Percentiles rank a stretch among this genome's conserved stretches.
Conservation (phyloP, 2,888 invertebrate genomes). For the Acleris sparsana region DNA sequence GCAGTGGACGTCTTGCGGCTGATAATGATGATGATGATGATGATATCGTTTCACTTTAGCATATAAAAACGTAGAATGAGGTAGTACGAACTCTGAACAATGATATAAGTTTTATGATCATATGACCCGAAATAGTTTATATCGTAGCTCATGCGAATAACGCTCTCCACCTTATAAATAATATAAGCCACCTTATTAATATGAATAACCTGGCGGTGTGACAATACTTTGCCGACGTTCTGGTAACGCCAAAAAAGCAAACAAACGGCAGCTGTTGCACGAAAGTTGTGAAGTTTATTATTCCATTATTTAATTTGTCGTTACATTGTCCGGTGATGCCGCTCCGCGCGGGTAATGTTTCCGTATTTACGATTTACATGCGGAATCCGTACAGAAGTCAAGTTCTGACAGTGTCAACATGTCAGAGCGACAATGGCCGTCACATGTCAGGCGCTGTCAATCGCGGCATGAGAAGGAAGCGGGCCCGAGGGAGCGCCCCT, state of each 20-base stretch:
- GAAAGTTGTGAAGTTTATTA: constrained; percentile 60
- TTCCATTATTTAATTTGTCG: constrained; percentile 83
- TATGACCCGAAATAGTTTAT: no score
- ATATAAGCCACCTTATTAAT: no score
- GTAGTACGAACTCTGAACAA: no score
- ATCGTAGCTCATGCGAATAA: neutral
- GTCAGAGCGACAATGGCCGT: constrained; percentile 78
- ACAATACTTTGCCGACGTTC: constrained; percentile 39
- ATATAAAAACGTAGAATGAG: no score
- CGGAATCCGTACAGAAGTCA: constrained; percentile 81
- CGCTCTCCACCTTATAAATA: neutral
- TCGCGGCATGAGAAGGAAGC: constrained; percentile 77
- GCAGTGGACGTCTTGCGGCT: no score
- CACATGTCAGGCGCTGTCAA: constrained; percentile 78
- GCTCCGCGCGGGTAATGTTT: constrained; percentile 68
- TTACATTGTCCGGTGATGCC: constrained; percentile 63
- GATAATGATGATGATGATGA: no score
- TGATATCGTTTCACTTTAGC: no score
- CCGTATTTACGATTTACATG: constrained; percentile 77
- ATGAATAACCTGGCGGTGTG: constrained; percentile 15
- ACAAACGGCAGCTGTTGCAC: constrained; percentile 64
- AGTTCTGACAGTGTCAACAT: constrained; percentile 81
- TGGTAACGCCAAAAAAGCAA: constrained; percentile 50
- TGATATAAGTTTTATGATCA: no score
- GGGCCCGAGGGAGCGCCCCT: constrained; percentile 59